Evolutionary conservation across 2,888 invertebrate genomes (phyloP).

Genomic region (Torymus texanus): DNA sequence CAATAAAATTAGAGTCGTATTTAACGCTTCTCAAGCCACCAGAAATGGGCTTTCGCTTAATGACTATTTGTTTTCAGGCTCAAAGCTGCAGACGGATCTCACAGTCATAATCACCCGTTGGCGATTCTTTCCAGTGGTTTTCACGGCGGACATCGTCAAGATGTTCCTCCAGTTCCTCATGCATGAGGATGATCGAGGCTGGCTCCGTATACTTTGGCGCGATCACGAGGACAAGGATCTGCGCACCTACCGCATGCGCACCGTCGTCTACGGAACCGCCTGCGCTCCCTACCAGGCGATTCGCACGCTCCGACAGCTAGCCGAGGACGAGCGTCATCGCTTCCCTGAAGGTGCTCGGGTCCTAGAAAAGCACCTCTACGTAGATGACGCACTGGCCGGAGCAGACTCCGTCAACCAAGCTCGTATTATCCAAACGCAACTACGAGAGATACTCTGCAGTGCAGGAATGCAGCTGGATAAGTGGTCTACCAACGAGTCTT

Average conservation of each 20-base stretch:
- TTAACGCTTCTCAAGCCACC: neutral
- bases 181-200: neutral
- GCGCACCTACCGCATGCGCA: neutral
- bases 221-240: neutral
- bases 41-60: neutral
- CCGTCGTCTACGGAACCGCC: neutral
- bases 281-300: slow-evolving; percentile 4
- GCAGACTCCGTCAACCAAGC: neutral
- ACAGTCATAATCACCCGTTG: neutral
- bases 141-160: slow-evolving; percentile 2
- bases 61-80: neutral
- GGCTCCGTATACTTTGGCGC: neutral
- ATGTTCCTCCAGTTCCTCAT: neutral
- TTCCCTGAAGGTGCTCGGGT: neutral
- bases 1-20: neutral
- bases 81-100: slow-evolving; percentile 1
- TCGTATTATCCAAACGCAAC: neutral
- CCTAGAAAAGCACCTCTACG: neutral
- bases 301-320: neutral
- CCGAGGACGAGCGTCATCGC: neutral
- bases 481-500: neutral
- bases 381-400: neutral
- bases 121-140: neutral
- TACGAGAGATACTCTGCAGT: slow-evolving; percentile 28
- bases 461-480: neutral